phyloP scores from a whole-genome alignment of 2,797 vertebrate species.

The Cyprinella venusta region DNA sequence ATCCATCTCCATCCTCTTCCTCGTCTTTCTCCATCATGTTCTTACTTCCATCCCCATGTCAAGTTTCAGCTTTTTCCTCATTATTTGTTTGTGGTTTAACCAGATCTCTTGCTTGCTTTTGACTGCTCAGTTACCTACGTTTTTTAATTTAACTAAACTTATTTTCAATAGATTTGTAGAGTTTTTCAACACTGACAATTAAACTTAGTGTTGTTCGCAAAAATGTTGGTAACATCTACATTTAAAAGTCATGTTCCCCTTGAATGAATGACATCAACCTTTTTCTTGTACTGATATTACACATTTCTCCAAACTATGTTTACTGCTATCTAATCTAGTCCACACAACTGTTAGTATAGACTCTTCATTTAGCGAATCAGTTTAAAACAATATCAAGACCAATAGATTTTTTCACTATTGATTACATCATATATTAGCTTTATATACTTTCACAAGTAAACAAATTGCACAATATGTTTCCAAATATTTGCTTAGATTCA shows the following conservation, averaged over 20 bases:
- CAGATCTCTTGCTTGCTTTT: constrained; percentile 10
- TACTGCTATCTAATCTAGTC: background rate
- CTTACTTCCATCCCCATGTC: background rate
- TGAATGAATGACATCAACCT: background rate
- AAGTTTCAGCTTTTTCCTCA: background rate
- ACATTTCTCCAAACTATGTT: background rate
- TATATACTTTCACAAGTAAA: background rate
- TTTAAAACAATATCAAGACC: background rate
- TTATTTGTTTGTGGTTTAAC: constrained; percentile 11
- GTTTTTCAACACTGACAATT: constrained; percentile 7
- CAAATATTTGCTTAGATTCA: background rate
- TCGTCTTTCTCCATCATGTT: background rate
- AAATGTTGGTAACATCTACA: background rate
- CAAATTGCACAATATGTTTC: background rate
- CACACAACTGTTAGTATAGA: background rate
- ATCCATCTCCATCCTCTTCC: constrained; percentile 52
- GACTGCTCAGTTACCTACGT: constrained; percentile 19
- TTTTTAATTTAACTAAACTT: constrained; percentile 2
- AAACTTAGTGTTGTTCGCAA: background rate
- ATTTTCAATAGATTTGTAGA: background rate
- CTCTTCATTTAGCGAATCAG: background rate
- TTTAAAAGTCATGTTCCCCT: background rate
- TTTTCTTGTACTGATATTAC: background rate
- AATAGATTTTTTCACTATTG: background rate
- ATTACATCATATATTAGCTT: background rate